A percentile compares a stretch with the other conserved stretches of the same genome.
phyloP scores from a whole-genome alignment of 2,797 vertebrate genomes.

The Dipus sagitta region DNA sequence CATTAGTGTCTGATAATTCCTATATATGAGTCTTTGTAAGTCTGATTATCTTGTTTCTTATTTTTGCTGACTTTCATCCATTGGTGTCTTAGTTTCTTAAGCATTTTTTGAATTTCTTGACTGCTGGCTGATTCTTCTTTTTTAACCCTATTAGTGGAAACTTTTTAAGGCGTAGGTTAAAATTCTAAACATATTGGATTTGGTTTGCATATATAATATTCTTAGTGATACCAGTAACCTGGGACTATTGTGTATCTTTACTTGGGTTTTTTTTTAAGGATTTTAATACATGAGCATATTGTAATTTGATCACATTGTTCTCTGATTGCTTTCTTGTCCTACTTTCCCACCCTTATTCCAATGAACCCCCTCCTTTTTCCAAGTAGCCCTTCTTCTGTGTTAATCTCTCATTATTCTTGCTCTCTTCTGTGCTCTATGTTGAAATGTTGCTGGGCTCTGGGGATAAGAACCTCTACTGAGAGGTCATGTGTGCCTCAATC shows the following conservation, averaged over 20 bases:
- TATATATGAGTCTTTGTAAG: neutral
- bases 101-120: conserved; percentile 47
- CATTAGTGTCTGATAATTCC: neutral
- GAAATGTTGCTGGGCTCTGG: neutral
- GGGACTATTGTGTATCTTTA: neutral
- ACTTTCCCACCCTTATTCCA: too few relatives aligned
- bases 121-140: neutral
- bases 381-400: too few relatives aligned
- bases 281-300: neutral
- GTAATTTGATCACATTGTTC: too few relatives aligned
- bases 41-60: neutral
- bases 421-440: too few relatives aligned
- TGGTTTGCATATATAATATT: neutral
- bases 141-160: neutral
- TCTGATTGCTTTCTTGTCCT: too few relatives aligned
- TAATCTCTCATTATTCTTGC: too few relatives aligned
- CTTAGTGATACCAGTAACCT: neutral
- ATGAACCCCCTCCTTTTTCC: too few relatives aligned
- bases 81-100: neutral
- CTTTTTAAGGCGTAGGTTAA: neutral
- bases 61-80: conserved; percentile 38
- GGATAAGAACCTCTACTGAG: too few relatives aligned
- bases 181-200: neutral
- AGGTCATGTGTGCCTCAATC: too few relatives aligned
- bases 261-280: neutral